Base-by-base conservation (phyloP, 1,140 invertebrate genomes). In the Drosophila yakuba region DNA sequence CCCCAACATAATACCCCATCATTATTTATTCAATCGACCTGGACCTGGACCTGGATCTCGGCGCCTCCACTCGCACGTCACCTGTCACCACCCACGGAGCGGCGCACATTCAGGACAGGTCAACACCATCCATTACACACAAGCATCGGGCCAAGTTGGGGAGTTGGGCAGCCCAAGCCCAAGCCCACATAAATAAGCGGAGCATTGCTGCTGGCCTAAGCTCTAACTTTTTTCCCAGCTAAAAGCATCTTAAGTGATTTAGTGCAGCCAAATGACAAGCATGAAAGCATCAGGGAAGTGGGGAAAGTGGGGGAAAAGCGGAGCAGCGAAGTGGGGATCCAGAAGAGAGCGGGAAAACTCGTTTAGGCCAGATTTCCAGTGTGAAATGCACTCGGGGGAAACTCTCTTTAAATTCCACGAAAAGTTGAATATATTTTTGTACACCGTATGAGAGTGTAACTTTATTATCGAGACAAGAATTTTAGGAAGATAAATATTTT, bases 191-290 rank as follows among this genome's bases (percentile, higher is more conserved):
- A 88, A 75, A 79, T 82, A 82, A 74, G 74, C 47, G 52, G 54
- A 67, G 60, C 61, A 41, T 44, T 66, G 61, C 61, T 77, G 61
- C 61, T 77, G 63, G 74, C 78, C 83, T 83, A 88, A 89, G 80
- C 84, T 82, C 61, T 58, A 88, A 88, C 62, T 79, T 88, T 82
- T 75, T 83, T 64, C 75, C 79, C 66, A 71, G 79, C 79, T 88
- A 89, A 88, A 88, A 88, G 84, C 84, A 88, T 88, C 83, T 88
- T 88, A 88, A 88, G 83, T 88, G 83, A 88, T 88, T 88, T 88
- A 88, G 83, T 89, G 83, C 83, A 88, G 79, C 75, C 75, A 66
- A 84, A 84, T 71, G 80, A 69, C 51, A 54, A 61, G 32, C 36
- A n/a, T 20, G 6, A 12, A n/a, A 23, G 10, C 25, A 25, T 4